These are phyloP conservation scores for Octonoba sinensis DNA, from an alignment of 2,888 invertebrate genomes.

Conservation along the genomic window DNA sequence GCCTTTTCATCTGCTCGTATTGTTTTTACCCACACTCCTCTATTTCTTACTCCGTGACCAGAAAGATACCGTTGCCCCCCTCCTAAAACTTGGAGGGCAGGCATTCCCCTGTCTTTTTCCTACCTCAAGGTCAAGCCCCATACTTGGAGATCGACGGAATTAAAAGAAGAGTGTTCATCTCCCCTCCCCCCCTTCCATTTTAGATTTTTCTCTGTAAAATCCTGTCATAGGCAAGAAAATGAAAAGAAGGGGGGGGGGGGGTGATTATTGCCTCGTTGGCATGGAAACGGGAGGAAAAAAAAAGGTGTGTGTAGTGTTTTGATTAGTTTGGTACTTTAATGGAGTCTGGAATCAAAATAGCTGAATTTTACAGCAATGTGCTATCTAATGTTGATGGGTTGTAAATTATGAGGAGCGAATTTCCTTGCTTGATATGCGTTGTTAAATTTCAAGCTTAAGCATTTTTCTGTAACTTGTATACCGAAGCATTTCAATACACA, in stretches of 20 bases:
- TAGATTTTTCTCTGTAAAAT: constrained; percentile 1
- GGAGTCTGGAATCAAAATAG: not conserved
- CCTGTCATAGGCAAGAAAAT: constrained; percentile 24
- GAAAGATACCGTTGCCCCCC: constrained; percentile 53
- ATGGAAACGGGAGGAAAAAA: constrained; percentile 3
- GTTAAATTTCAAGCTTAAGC: too few species aligned
- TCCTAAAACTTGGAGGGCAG: constrained; percentile 22
- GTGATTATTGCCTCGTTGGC: constrained; percentile 9
- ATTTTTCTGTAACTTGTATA: too few species aligned
- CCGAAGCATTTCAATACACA: too few species aligned
- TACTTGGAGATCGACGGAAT: constrained; percentile 54
- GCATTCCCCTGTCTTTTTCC: constrained; percentile 41
- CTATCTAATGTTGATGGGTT: too few species aligned
- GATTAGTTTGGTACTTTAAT: not conserved
- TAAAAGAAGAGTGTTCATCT: constrained; percentile 35
- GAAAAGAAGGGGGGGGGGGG: constrained; percentile 5
- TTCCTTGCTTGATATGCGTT: too few species aligned
- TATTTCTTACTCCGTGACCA: constrained; percentile 50
- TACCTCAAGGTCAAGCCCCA: constrained; percentile 48
- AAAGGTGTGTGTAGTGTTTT: constrained; percentile 25
- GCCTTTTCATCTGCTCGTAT: constrained; percentile 50
- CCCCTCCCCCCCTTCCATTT: constrained; percentile 10
- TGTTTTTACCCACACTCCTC: constrained; percentile 51
- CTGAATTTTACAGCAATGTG: too few species aligned
- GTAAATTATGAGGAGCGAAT: too few species aligned